Evolutionary conservation across 2,888 invertebrate species (phyloP).

Genomic region (Nesidiocoris tenuis): DNA sequence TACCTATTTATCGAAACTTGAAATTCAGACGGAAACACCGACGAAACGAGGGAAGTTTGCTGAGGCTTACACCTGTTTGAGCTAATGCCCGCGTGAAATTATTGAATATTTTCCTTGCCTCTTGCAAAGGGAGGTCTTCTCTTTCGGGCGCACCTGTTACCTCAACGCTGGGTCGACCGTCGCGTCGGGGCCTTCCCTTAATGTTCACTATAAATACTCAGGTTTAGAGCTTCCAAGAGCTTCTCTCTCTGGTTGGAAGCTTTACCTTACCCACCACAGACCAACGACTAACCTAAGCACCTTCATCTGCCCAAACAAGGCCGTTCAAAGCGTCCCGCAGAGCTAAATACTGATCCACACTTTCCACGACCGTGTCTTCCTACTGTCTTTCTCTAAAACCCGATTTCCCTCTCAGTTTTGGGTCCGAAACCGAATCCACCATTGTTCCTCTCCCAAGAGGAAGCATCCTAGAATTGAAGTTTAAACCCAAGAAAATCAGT

Average conservation of each 20-base stretch:
- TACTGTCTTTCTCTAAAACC: no score
- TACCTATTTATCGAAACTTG: no score
- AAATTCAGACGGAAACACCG: neutral
- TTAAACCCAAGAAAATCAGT: no score
- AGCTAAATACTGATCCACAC: neutral
- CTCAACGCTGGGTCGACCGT: neutral
- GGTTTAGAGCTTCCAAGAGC: neutral
- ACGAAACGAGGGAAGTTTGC: neutral
- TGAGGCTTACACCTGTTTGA: neutral
- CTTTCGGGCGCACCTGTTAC: neutral
- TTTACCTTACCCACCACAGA: neutral
- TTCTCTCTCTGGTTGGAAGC: neutral
- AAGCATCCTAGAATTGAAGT: no score
- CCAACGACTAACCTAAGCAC: neutral
- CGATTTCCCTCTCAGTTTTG: no score
- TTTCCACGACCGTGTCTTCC: neutral
- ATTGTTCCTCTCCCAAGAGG: no score
- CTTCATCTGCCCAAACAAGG: neutral
- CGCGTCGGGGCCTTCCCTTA: neutral
- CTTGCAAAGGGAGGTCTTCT: neutral
- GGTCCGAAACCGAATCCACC: no score
- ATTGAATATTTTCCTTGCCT: neutral
- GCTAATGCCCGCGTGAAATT: neutral
- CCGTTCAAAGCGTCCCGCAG: neutral
- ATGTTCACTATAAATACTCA: constrained; percentile 22